These are phyloP conservation scores for Nemotelus pantherinus DNA, from an alignment of 2,888 invertebrate species.

Conservation along the genomic window DNA sequence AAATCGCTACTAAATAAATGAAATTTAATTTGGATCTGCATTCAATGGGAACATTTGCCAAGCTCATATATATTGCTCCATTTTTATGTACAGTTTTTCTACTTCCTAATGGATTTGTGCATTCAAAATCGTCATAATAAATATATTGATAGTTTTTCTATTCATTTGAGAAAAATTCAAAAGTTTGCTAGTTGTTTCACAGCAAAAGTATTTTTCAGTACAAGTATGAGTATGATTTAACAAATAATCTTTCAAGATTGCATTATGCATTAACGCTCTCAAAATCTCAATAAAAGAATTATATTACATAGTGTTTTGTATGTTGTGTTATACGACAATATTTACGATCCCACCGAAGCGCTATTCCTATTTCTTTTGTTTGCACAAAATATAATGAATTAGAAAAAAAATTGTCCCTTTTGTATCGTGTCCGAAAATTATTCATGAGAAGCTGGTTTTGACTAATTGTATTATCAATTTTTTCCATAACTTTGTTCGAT, in stretches of 20 bases:
- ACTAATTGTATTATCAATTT: background rate
- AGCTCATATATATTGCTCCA: slow-evolving; percentile 9
- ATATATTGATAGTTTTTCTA: background rate
- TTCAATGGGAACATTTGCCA: background rate
- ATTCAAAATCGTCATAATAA: slow-evolving; percentile 2
- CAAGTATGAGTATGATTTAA: background rate
- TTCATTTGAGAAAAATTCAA: background rate
- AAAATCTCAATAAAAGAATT: background rate
- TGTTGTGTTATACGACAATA: background rate
- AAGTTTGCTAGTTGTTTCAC: background rate
- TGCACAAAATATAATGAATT: background rate
- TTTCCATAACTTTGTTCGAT: background rate
- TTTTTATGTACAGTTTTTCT: slow-evolving; percentile 12
- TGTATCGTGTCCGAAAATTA: background rate
- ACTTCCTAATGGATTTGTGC: slow-evolving; percentile 9
- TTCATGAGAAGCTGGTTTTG: slow-evolving; percentile 1
- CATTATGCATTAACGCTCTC: background rate
- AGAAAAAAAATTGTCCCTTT: background rate
- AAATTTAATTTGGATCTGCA: slow-evolving; percentile 1
- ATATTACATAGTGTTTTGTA: slow-evolving; percentile 3
- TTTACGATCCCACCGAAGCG: background rate
- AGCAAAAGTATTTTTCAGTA: slow-evolving; percentile 1
- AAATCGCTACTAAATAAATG: slow-evolving; percentile 2
- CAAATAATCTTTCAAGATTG: background rate
- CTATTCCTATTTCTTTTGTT: background rate